Percentiles rank a stretch among this genome's conserved stretches.
These are phyloP conservation scores for Itoplectis maculator DNA, from an alignment of 2,888 invertebrate genomes.

Conservation along the genomic window DNA sequence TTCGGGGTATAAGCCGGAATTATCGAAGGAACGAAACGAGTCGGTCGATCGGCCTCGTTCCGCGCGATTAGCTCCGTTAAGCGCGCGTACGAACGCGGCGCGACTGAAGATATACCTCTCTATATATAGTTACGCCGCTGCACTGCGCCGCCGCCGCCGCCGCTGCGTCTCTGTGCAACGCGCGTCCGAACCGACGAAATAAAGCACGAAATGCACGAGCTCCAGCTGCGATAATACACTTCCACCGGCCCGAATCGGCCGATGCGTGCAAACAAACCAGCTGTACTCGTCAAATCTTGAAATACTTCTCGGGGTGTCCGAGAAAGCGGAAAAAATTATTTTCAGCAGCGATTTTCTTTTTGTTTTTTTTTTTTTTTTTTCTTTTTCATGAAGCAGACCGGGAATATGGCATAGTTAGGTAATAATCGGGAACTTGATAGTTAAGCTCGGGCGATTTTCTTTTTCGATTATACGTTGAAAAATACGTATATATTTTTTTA, in stretches of 20 bases:
- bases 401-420: not conserved
- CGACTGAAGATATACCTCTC: conserved; percentile 43
- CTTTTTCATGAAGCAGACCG: not conserved
- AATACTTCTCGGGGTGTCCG: not conserved
- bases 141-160: no score
- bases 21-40: conserved; percentile 62
- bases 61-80: conserved; percentile 60
- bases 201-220: conserved; percentile 21
- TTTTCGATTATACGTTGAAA: no score
- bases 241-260: not conserved
- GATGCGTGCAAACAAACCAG: conserved; percentile 10
- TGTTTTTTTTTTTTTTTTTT: no score
- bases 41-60: conserved; percentile 61
- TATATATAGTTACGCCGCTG: no score
- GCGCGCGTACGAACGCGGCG: conserved; percentile 56
- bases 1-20: conserved; percentile 50
- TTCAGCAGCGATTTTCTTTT: no score
- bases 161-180: not conserved
- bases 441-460: not conserved
- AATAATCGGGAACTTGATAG: not conserved
- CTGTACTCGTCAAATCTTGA: not conserved
- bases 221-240: conserved; percentile 32
- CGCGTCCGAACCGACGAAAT: conserved; percentile 1
- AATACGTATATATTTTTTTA: not conserved
- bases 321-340: no score